Evolutionary conservation across 2,888 invertebrate genomes (phyloP).

Genomic region (Ptychoptera contaminata): DNA sequence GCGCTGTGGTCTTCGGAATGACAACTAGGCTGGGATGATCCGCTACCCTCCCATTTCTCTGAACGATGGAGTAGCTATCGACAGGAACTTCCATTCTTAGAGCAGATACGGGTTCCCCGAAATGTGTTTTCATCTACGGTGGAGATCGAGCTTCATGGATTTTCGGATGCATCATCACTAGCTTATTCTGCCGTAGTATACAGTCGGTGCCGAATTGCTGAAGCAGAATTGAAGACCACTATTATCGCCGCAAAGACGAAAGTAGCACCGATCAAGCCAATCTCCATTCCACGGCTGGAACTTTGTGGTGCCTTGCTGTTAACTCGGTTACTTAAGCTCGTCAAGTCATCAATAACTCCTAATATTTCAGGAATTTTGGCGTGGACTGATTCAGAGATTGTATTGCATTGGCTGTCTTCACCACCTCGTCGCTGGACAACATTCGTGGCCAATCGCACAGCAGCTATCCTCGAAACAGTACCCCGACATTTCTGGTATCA

Average conservation of each 20-base stretch:
- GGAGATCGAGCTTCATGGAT: background rate
- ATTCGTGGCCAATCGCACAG: background rate
- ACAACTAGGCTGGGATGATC: background rate
- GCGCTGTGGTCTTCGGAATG: background rate
- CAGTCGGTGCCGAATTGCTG: background rate
- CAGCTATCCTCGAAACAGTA: background rate
- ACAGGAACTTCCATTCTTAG: background rate
- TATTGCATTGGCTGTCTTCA: constrained; percentile 9
- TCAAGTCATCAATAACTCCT: constrained; percentile 2
- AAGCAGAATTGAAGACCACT: background rate
- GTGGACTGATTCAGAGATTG: constrained; percentile 8
- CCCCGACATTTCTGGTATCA: background rate
- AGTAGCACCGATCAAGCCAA: background rate
- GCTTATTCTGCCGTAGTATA: background rate
- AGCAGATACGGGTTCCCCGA: background rate
- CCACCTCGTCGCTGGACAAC: constrained; percentile 1
- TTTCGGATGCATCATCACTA: background rate
- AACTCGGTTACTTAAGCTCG: background rate
- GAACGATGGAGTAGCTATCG: background rate
- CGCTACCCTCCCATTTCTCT: background rate
- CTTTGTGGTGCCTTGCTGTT: background rate
- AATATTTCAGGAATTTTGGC: constrained; percentile 8
- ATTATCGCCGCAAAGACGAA: constrained; percentile 1
- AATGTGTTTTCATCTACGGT: background rate
- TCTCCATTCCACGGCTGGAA: background rate